Evolutionary conservation across 92 coral and sea anemone genomes (phyloP), one percentile per base, ranked within the genome.

Genomic region (Desmophyllum pertusum): DNA sequence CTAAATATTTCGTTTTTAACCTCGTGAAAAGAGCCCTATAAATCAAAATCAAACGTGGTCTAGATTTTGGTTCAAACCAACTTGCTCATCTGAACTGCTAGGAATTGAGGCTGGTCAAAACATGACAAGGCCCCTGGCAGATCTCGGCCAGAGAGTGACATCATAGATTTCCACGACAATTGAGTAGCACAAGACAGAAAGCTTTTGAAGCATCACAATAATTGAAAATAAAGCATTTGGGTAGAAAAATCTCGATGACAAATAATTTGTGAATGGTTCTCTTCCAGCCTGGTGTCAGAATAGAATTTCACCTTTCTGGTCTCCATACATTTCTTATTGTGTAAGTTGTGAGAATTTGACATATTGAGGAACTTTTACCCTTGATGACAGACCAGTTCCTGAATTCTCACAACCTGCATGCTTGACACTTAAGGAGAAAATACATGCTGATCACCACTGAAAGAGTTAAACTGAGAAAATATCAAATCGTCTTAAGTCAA

Each of bases 1-100:
- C 73, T 67, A 65, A 80, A 66, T 35, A 66, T 67, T 67, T 67
- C 36, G 27, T 17, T 50, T 80, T 79, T 68, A 80, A 35, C 84
- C 75, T 50, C 50, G n/a, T 46, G 46, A 37, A 48, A 67, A 39
- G 65, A 66, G 76, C 18, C 72, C 75, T 35, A 23, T 61, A 21
- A 46, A 66, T 65, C 83, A 64, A 66, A 78, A 37, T 37, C 45
- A 67, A 7, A 15, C 40, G 8, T 29, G 39, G 52, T 30, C 75
- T 46, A 66, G 45, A 45, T 6, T 40, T 65, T 18, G 43, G 38
- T 8, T 17, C 35, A 46, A 55, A 29, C 21, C 48, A 64, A 42
- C 75, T 45, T 48, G 45, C 13, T 45, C 73, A 79, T 35, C 7
- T 48, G 21, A 66, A 33, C 63, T 43, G 10, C 29, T 18, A 57